A percentile compares a stretch with the other conserved stretches of the same genome.
Conservation (phyloP, 2,888 invertebrate species). For the Andricus curvator region DNA sequence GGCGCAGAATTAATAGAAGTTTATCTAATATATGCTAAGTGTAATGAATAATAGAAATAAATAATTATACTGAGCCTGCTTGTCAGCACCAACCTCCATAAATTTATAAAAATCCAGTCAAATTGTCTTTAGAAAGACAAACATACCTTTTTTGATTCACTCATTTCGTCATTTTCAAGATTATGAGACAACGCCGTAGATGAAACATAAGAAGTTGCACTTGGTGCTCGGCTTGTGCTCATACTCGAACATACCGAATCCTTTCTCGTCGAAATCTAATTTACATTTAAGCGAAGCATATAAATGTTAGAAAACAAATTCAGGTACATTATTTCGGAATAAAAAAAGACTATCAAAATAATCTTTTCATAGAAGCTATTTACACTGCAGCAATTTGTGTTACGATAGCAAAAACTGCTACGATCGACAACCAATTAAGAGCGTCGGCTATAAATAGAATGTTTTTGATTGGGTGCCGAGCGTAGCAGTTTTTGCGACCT, state of each 20-base stretch:
- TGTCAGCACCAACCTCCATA: background rate
- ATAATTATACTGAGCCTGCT: background rate
- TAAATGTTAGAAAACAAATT: background rate
- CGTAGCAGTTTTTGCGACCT: too few species aligned
- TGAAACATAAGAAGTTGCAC: slow-evolving; percentile 79
- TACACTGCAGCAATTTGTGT: too few species aligned
- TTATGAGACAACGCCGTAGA: slow-evolving; percentile 75
- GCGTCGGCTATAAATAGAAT: too few species aligned
- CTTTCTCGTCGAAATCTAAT: slow-evolving; percentile 71
- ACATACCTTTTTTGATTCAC: slow-evolving; percentile 71
- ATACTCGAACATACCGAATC: slow-evolving; percentile 79
- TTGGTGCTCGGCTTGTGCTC: slow-evolving; percentile 79
- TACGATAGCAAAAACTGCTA: too few species aligned
- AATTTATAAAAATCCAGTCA: background rate
- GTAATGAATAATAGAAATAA: background rate
- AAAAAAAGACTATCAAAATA: too few species aligned
- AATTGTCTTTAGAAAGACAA: background rate
- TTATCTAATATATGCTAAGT: background rate
- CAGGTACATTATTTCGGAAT: background rate
- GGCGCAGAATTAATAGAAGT: too few species aligned
- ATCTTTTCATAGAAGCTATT: too few species aligned
- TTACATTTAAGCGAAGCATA: slow-evolving; percentile 30
- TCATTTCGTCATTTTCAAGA: slow-evolving; percentile 74
- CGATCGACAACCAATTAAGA: too few species aligned
- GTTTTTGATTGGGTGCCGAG: too few species aligned